phyloP scores from a whole-genome alignment of 2,797 vertebrate genomes.

The Bradypus variegatus region DNA sequence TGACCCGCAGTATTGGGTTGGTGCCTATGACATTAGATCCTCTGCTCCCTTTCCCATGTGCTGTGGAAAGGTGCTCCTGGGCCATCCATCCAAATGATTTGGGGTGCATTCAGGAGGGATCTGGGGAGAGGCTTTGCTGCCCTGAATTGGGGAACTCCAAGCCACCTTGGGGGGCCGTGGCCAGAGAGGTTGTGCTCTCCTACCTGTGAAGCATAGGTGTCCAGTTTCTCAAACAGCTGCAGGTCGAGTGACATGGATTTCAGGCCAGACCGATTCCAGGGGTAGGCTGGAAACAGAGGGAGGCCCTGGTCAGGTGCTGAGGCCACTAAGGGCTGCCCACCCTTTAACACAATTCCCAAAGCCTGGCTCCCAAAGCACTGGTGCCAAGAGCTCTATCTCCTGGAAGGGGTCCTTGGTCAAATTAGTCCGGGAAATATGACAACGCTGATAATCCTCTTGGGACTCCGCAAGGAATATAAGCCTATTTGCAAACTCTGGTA shows the following conservation, averaged over 20 bases:
- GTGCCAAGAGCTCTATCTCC: not conserved
- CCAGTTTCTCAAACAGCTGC: constrained; percentile 75
- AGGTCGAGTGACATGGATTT: constrained; percentile 79
- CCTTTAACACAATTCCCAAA: not conserved
- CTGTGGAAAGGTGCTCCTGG: not conserved
- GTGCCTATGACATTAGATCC: not conserved
- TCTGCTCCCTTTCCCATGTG: not conserved
- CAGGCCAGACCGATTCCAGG: constrained; percentile 79
- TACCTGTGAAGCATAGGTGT: constrained; percentile 78
- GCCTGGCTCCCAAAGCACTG: not conserved
- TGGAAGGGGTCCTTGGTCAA: not conserved
- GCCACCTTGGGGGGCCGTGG: not conserved
- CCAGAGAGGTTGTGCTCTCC: not conserved
- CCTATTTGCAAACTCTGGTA: not conserved
- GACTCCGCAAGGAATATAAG: not conserved
- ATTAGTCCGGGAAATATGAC: not conserved
- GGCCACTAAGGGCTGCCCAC: not conserved
- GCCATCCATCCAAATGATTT: not conserved
- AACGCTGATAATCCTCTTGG: not conserved
- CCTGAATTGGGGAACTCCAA: not conserved
- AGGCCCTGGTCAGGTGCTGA: not conserved
- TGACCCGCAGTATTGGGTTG: not conserved
- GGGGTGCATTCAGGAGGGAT: not conserved
- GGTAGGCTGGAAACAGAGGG: constrained; percentile 73
- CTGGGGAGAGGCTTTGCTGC: not conserved